These are phyloP conservation scores for Microctonus aethiopoides DNA, from an alignment of 2,888 invertebrate genomes.

Conservation along the genomic window DNA sequence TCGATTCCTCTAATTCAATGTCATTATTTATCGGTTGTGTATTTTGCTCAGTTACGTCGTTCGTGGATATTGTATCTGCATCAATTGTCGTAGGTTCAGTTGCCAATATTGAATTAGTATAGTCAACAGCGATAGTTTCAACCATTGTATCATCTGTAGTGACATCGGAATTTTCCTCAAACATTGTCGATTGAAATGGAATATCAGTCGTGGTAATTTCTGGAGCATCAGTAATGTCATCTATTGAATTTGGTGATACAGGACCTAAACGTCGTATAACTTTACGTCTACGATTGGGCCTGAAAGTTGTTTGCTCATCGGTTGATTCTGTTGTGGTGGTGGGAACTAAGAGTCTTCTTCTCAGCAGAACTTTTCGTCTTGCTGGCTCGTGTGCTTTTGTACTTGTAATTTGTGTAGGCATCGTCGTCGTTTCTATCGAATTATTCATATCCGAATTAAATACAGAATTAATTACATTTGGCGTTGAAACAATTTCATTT, in stretches of 20 bases:
- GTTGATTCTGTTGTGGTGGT: constrained; percentile 30
- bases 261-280: constrained; percentile 55
- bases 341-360: constrained; percentile 45
- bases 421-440: neutral
- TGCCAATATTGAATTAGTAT: constrained; percentile 23
- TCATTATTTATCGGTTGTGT: neutral
- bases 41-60: neutral
- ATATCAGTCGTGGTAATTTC: constrained; percentile 16
- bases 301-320: neutral
- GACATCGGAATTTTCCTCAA: neutral
- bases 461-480: neutral
- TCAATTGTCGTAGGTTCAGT: constrained; percentile 6
- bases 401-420: neutral
- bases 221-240: neutral
- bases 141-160: neutral
- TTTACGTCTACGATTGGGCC: constrained; percentile 49
- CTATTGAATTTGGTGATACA: constrained; percentile 6
- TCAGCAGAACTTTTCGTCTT: constrained; percentile 48
- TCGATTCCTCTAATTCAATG: neutral
- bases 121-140: constrained; percentile 21
- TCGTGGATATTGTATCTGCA: neutral
- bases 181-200: constrained; percentile 9
- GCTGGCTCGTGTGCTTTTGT: constrained; percentile 33
- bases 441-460: neutral
- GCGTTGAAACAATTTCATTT: constrained; percentile 22